phyloP scores from a whole-genome alignment of 1,140 invertebrate species.

The Drosophila teissieri region DNA sequence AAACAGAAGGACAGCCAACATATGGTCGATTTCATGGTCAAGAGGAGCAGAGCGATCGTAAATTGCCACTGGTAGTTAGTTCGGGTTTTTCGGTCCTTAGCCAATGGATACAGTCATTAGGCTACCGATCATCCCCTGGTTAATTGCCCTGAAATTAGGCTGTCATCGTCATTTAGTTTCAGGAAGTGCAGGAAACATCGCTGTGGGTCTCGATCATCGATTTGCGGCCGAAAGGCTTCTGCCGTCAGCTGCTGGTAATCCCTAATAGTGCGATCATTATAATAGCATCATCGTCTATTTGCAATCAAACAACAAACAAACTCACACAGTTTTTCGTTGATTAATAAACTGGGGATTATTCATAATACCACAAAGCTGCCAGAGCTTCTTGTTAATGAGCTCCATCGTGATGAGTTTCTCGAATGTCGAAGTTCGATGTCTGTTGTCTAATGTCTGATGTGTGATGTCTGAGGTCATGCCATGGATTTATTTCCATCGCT shows the following conservation, averaged over 20 bases:
- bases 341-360: slow-evolving; percentile 79
- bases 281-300: slow-evolving; percentile 79
- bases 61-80: slow-evolving; percentile 26
- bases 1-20: slow-evolving; percentile 5
- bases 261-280: slow-evolving; percentile 77
- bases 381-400: slow-evolving; percentile 80
- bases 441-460: slow-evolving; percentile 21
- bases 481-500: slow-evolving; percentile 78
- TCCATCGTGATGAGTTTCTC: slow-evolving; percentile 69
- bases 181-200: slow-evolving; percentile 41
- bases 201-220: slow-evolving; percentile 33
- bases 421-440: slow-evolving; percentile 75
- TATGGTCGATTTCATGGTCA: slow-evolving; percentile 51
- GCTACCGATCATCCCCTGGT: slow-evolving; percentile 46
- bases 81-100: slow-evolving; percentile 20
- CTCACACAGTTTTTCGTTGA: slow-evolving; percentile 52
- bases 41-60: slow-evolving; percentile 21
- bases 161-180: slow-evolving; percentile 52
- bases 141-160: slow-evolving; percentile 62
- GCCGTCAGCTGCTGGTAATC: slow-evolving; percentile 57
- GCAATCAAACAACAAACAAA: slow-evolving; percentile 63
- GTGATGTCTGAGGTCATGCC: slow-evolving; percentile 73
- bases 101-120: slow-evolving; percentile 63
- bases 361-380: slow-evolving; percentile 66
- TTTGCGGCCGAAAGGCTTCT: slow-evolving; percentile 29